Evolutionary conservation across 1,140 invertebrate species (phyloP), one percentile per base, ranked within the genome.

Genomic region (Polypedilum pembai): DNA sequence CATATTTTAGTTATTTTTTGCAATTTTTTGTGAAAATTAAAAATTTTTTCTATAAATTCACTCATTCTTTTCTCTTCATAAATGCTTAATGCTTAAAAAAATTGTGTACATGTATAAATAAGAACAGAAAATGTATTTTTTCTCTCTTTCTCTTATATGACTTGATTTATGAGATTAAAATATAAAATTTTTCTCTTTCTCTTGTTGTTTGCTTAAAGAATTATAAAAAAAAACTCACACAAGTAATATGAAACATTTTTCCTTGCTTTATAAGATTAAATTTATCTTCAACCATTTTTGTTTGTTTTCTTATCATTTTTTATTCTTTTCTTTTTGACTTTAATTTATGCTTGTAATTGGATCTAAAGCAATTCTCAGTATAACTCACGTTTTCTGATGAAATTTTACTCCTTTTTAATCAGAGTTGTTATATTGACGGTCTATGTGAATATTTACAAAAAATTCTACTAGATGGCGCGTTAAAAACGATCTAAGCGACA

Each of bases 271-370:
- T n/a, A 56, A 56, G 45, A 56, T n/a, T 56, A 56, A 56, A 56
- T 56, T 56, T 56, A 56, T 56, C 4, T 56, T n/a, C 8, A 45
- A 45, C 8, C 8, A 56, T 15, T 56, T 56, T 56, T 56, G 7
- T 56, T 56, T 56, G 45, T 56, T 5, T 56, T 56, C 45, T 56
- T 56, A 56, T 56, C 45, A 56, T 56, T 56, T 56, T 45, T 56
- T 56, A 4, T 56, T n/a, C 45, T 45, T 45, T 15, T 8, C 45
- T n/a, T n/a, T n/a, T n/a, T 56, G 45, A 33, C 2, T 15, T 56
- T 56, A 56, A 56, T 56, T 56, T 56, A 56, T 56, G 45, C 24
- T 56, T 56, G 45, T 56, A 56, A 56, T 56, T 56, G 45, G 45
- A 56, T 56, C 12, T 15, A 15, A 56, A 56, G 45, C 15, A 15